Evolutionary conservation across 1,140 invertebrate species (phyloP).

Genomic region (Medauroidea extradentata): DNA sequence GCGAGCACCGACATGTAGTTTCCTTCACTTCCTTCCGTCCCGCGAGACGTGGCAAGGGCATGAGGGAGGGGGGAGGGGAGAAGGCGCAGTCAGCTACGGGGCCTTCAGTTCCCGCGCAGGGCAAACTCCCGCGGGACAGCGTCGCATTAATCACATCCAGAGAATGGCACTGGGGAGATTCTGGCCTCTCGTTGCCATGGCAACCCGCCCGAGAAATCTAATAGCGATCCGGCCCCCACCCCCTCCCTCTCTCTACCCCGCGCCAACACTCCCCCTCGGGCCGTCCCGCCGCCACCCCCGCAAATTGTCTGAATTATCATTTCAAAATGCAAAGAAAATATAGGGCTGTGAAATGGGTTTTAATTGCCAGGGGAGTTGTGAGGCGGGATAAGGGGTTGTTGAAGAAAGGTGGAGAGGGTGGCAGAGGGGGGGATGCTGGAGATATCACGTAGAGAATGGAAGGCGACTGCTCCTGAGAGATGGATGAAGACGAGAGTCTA

Average conservation of each 20-base stretch:
- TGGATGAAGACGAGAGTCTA: too few relatives aligned
- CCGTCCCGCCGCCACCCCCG: conserved; percentile 3
- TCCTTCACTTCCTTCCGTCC: conserved; percentile 13
- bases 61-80: too few relatives aligned
- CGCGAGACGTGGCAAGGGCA: too few relatives aligned
- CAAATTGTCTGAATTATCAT: conserved; percentile 28
- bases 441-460: too few relatives aligned
- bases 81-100: too few relatives aligned
- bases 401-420: too few relatives aligned
- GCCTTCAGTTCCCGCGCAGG: too few relatives aligned
- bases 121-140: too few relatives aligned
- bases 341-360: conserved; percentile 27
- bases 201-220: conserved; percentile 21
- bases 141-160: conserved; percentile 25
- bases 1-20: too few relatives aligned
- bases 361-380: conserved; percentile 22
- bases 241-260: not conserved
- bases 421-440: too few relatives aligned
- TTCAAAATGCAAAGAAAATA: conserved; percentile 28
- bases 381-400: too few relatives aligned
- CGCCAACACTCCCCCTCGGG: not conserved
- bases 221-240: conserved; percentile 15
- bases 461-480: too few relatives aligned
- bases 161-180: conserved; percentile 22
- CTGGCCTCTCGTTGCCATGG: conserved; percentile 15